Evolutionary conservation across 2,797 vertebrate genomes (phyloP), one percentile per base, ranked within the genome.

Genomic region (Sebastes vulpes): DNA sequence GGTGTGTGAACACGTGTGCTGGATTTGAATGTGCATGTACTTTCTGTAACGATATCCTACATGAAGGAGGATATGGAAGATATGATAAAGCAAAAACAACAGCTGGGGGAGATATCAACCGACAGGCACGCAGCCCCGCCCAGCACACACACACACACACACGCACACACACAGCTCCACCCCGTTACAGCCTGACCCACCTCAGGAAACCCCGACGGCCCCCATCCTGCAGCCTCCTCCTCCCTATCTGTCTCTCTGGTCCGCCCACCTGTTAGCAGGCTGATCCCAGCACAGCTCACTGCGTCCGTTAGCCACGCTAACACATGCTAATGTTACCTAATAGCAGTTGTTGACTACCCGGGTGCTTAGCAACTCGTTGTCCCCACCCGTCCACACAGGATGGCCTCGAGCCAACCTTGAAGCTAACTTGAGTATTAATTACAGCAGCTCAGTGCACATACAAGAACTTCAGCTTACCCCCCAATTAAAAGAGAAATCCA

Each of bases 71-170:
- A 77, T 71, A 67, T n/a, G 58, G 54, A 72, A 11, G 50, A 72
- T 8, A 77, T 20, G 23, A 66, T 73, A 42, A 65, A 87, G 69
- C 65, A 75, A 87, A 82, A 89, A 88, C 82, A 91, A 92, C 91
- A 88, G 89, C 92, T 91, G 92, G 79, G 73, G 69, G 81, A 84
- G 88, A 88, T 82, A 86, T 88, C 76, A 85, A 77, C 84, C 58
- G 81, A n/a, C 28, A 81, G 74, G 67, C 84, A 82, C 2, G 38
- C 68, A 23, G 73, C 86, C 66, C 57, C 65, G 18, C 85, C 72
- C 78, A 2, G 1, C 79, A 42, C 67, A 66, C 78, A 53, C 25
- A 26, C 25, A 26, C 25, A 25, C 23, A 25, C 14, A 42, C 67
- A 42, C 67, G 66, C 78, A 53, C 26, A 26, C 25, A 26, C 4